Base-by-base conservation (phyloP, 2,888 invertebrate genomes). In the Caenorhabditis parvicauda region DNA sequence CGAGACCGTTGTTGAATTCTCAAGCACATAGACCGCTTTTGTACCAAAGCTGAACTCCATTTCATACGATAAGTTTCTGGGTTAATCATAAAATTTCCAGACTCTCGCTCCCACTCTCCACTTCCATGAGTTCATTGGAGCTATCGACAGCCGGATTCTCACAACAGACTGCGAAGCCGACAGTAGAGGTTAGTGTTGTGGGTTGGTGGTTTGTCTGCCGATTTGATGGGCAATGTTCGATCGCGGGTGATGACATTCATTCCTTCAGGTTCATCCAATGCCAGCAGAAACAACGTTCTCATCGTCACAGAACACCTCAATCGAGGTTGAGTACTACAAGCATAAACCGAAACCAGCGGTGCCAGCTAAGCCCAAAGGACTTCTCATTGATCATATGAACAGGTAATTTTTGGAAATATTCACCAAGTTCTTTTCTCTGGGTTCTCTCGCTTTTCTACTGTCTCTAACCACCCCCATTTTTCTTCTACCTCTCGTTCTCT, bases 211-310 rank as follows among this genome's bases (percentile, higher is more conserved):
- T 7, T 12, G 3, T 43, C 4, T n/a, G n/a, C n/a, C n/a, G n/a
- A n/a, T n/a, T n/a, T n/a, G n/a, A n/a, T n/a, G n/a, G n/a, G n/a
- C n/a, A n/a, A n/a, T n/a, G n/a, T n/a, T n/a, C n/a, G n/a, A n/a
- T n/a, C n/a, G n/a, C n/a, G 9, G 35, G 9, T n/a, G 35, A 32
- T 32, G 35, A n/a, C n/a, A n/a, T n/a, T n/a, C n/a, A 22, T 5
- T 19, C 28, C 51, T 48, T 24, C 47, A 69, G 69, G 72, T 72
- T 4, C 72, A 72, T 45, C 72, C 72, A 29, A 72, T 72, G 70
- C 72, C 72, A 7, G 51, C 52, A 12, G 72, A 72, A 29, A 64
- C 68, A 28, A 58, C 67, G 12, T 50, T 45, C 3, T 51, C 54
- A 0, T 59, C 58, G 0, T 54, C 53, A 1, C 39, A 50, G 17